A percentile compares a stretch with the other conserved stretches of the same genome.
Evolutionary conservation across 2,113 vertebrate species (phyloP).

Genomic region (Albula goreensis): DNA sequence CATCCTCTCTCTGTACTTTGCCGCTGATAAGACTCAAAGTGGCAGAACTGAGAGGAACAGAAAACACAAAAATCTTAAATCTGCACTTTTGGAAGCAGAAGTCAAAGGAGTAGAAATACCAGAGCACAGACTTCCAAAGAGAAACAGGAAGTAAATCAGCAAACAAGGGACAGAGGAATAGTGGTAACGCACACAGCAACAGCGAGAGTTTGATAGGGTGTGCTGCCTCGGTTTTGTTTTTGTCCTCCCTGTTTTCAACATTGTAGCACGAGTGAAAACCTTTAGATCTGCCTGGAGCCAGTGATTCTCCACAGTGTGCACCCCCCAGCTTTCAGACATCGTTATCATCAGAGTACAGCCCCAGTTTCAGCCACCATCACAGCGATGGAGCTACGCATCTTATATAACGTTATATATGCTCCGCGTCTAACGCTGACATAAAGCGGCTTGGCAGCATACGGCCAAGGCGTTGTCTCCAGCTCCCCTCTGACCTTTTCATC

Average conservation of each 20-base stretch:
- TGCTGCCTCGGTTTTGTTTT: not conserved
- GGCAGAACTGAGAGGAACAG: not conserved
- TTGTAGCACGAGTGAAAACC: not conserved
- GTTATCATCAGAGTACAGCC: conserved; percentile 14
- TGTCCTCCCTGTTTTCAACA: not conserved
- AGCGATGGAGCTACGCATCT: not conserved
- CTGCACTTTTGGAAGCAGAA: not conserved
- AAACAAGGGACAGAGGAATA: not conserved
- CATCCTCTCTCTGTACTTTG: not conserved
- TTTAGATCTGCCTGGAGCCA: not conserved
- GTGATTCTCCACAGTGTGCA: not conserved
- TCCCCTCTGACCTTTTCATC: conserved; percentile 4
- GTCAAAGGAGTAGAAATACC: not conserved
- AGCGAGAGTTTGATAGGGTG: not conserved
- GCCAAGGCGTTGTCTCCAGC: not conserved
- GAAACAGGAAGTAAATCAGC: not conserved
- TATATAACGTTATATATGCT: not conserved
- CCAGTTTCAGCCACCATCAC: not conserved
- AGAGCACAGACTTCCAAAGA: not conserved
- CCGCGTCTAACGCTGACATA: not conserved
- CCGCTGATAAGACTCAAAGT: not conserved
- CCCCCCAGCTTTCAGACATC: not conserved
- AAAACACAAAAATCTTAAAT: not conserved
- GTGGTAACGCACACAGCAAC: not conserved
- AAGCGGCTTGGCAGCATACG: not conserved